Percentiles rank a stretch among this genome's conserved stretches.
phyloP scores from a whole-genome alignment of 2,888 invertebrate genomes.

The Lampropteryx suffumata region DNA sequence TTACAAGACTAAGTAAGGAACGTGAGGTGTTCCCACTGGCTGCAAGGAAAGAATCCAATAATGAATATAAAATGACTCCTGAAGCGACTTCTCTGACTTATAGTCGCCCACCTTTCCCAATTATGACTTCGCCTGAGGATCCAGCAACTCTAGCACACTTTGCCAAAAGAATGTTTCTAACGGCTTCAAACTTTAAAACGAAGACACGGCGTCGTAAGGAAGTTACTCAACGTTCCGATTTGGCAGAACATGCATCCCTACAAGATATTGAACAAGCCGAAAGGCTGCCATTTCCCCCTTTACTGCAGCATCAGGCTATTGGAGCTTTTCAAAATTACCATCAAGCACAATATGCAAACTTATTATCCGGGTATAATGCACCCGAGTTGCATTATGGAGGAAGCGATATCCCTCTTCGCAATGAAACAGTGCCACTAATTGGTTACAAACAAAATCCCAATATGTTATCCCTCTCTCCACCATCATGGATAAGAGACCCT shows the following conservation, averaged over 20 bases:
- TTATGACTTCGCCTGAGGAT: too few species aligned
- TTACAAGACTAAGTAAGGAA: too few species aligned
- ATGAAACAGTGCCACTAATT: background rate
- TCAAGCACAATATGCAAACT: background rate
- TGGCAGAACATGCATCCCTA: background rate
- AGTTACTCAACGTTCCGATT: too few species aligned
- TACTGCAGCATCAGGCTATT: constrained; percentile 5
- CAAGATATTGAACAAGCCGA: background rate
- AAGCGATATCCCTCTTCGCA: background rate
- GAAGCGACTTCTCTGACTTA: too few species aligned
- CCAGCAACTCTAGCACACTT: too few species aligned
- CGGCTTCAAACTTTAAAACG: too few species aligned
- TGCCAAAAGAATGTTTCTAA: too few species aligned
- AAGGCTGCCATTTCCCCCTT: background rate
- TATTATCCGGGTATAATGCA: background rate
- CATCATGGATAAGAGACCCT: constrained; percentile 1
- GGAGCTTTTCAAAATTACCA: background rate
- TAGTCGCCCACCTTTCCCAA: too few species aligned
- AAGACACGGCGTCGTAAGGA: too few species aligned
- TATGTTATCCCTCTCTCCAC: constrained; percentile 4
- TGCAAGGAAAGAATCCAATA: too few species aligned
- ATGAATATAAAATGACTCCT: too few species aligned
- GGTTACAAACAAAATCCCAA: background rate
- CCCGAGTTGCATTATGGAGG: constrained; percentile 3
- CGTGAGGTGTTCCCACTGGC: too few species aligned